phyloP scores from a whole-genome alignment of 1,140 invertebrate genomes.

The Sycophila sp. region DNA sequence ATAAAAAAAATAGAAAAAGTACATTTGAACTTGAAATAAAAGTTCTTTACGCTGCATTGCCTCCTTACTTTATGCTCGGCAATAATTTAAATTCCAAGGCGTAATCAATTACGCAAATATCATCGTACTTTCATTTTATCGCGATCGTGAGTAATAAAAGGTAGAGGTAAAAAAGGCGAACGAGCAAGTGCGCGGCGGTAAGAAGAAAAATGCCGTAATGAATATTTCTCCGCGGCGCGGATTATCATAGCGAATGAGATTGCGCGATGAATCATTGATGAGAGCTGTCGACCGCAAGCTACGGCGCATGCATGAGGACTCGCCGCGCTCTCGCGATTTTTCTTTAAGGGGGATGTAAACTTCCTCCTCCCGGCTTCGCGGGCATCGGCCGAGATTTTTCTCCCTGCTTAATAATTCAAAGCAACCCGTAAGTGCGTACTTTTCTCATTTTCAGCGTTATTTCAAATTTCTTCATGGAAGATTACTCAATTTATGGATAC shows the following conservation, averaged over 20 bases:
- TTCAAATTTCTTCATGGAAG: too few relatives aligned
- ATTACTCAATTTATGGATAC: too few relatives aligned
- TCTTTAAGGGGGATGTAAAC: conserved; percentile 23
- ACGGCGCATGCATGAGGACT: conserved; percentile 14
- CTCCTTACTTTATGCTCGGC: too few relatives aligned
- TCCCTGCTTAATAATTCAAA: background rate
- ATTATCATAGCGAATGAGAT: conserved; percentile 62
- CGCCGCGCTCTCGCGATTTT: conserved; percentile 28
- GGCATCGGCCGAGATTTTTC: background rate
- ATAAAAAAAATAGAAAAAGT: too few relatives aligned
- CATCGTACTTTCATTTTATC: too few relatives aligned
- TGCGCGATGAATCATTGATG: conserved; percentile 57
- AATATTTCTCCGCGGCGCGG: conserved; percentile 56
- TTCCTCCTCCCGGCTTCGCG: background rate
- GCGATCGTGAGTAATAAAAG: too few relatives aligned
- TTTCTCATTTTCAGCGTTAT: conserved; percentile 6
- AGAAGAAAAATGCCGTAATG: conserved; percentile 50
- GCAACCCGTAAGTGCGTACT: background rate
- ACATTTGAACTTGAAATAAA: too few relatives aligned
- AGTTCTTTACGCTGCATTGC: too few relatives aligned
- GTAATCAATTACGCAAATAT: too few relatives aligned
- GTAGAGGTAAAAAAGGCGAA: background rate
- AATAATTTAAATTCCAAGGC: too few relatives aligned
- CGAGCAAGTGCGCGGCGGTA: background rate
- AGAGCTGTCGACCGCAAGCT: conserved; percentile 40